Percentiles rank a stretch among this genome's conserved stretches.
Conservation (phyloP, 2,888 invertebrate genomes). For the Helicoverpa assulta region DNA sequence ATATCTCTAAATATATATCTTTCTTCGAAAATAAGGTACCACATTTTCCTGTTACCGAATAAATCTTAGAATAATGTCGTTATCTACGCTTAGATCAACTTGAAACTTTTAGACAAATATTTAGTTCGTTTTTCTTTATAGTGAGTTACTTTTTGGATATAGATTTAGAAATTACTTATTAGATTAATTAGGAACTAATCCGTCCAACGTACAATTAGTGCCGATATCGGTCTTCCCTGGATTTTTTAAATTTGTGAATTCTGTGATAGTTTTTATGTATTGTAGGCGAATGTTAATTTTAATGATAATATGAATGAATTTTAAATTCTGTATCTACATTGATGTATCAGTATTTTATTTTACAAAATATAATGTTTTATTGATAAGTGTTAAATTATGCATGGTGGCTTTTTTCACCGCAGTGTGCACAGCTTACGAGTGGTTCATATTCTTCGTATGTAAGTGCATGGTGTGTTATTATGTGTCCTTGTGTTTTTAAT, state of each 20-base stretch:
- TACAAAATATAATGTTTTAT: constrained; percentile 66
- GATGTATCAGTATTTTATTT: constrained; percentile 73
- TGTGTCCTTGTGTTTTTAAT: constrained; percentile 80
- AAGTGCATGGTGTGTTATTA: constrained; percentile 90
- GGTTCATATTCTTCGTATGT: constrained; percentile 82
- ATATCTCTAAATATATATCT: constrained; percentile 27
- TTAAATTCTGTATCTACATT: constrained; percentile 63
- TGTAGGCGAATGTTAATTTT: constrained; percentile 59
- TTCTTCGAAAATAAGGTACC: constrained; percentile 18
- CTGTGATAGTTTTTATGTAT: constrained; percentile 79
- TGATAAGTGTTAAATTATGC: constrained; percentile 72
- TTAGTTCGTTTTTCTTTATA: constrained; percentile 25
- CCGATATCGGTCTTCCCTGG: constrained; percentile 77
- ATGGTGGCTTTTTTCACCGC: constrained; percentile 84
- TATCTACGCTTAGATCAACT: constrained; percentile 51
- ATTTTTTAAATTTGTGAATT: constrained; percentile 66
- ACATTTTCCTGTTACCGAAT: constrained; percentile 52
- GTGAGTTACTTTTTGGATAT: constrained; percentile 14
- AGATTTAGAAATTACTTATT: constrained; percentile 22
- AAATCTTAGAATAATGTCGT: constrained; percentile 43
- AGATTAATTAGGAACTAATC: constrained; percentile 63
- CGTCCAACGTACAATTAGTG: constrained; percentile 74
- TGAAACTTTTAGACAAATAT: constrained; percentile 32
- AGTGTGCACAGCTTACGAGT: constrained; percentile 86
- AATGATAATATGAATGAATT: constrained; percentile 61